Evolutionary conservation across 92 coral and sea anemone species (phyloP), one percentile per base, ranked within the genome.

Genomic region (Actinostola sp.): DNA sequence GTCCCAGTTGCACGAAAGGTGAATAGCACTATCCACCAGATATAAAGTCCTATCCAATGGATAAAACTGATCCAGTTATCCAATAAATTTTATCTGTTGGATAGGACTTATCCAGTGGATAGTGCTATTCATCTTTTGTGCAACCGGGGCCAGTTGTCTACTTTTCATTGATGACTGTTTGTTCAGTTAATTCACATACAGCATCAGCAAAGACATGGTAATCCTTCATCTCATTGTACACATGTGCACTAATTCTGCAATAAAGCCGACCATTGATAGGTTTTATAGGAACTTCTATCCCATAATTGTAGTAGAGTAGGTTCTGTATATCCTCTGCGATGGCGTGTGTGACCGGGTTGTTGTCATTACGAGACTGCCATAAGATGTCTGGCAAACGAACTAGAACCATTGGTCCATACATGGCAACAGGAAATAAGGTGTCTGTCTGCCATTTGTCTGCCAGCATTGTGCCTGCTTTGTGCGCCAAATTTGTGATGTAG

Each of bases 341-440:
- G 13, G 72, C 42, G 29, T 67, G 58, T 21, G 57, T 57, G 27
- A 31, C 64, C 1, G 27, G 14, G 58, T 6, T 29, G 25, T 3
- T 33, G 1, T 24, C 50, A 21, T 42, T 2, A n/a, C 67, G 67
- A n/a, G n/a, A n/a, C 43, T 76, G 54, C 57, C 78, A 66, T 21
- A 86, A 76, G 0, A 56, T 72, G 12, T 81, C 91, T 0, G 91
- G 91, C 5, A 86, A 80, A 2, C 84, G 83, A 11, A 86, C 58
- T 34, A 81, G 32, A 11, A 76, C 87, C 91, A 86, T 86, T 43
- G 91, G 87, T 0, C 91, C 91, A 61, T 75, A 86, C 91, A 75
- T 86, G 31, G 55, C 39, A 7, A 84, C 55, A 14, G 84, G 84
- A 21, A 74, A 81, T 5, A 86, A 60, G 0, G 84, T 68, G 11